Conservation (phyloP, 2,113 vertebrate genomes). For the Megatriorchis doriae region DNA sequence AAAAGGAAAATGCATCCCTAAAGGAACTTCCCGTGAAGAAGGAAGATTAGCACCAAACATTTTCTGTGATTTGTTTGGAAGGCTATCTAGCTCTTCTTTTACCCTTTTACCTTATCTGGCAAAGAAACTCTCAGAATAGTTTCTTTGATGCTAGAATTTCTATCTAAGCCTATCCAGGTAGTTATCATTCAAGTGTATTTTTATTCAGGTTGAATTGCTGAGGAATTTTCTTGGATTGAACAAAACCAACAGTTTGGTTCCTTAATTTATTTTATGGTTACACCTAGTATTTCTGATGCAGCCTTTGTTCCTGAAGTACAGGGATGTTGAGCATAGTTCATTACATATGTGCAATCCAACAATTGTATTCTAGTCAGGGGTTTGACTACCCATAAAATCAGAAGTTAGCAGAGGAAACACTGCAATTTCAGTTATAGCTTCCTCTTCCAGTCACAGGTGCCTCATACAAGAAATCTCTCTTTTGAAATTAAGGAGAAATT, state of each 20-base stretch:
- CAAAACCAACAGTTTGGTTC: not conserved
- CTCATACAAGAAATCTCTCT: not conserved
- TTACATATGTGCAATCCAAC: not conserved
- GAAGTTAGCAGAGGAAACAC: not conserved
- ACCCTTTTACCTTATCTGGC: not conserved
- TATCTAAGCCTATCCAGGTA: not conserved
- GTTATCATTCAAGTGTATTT: not conserved
- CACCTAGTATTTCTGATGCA: not conserved
- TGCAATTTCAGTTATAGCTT: not conserved
- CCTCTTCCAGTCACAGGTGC: not conserved
- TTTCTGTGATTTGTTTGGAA: not conserved
- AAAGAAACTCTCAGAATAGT: not conserved
- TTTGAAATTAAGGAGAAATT: not conserved
- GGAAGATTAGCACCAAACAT: not conserved
- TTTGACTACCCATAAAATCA: not conserved
- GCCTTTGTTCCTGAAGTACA: not conserved
- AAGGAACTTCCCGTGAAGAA: not conserved
- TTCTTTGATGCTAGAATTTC: not conserved
- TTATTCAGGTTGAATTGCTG: not conserved
- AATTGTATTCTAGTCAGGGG: not conserved
- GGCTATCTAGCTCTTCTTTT: not conserved
- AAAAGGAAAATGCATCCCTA: not conserved
- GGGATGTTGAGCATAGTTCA: not conserved
- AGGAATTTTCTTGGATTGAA: not conserved
- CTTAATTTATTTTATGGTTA: not conserved